A percentile compares a stretch with the other conserved stretches of the same genome.
Conservation (phyloP, 2,888 invertebrate species). For the Myopa testacea region DNA sequence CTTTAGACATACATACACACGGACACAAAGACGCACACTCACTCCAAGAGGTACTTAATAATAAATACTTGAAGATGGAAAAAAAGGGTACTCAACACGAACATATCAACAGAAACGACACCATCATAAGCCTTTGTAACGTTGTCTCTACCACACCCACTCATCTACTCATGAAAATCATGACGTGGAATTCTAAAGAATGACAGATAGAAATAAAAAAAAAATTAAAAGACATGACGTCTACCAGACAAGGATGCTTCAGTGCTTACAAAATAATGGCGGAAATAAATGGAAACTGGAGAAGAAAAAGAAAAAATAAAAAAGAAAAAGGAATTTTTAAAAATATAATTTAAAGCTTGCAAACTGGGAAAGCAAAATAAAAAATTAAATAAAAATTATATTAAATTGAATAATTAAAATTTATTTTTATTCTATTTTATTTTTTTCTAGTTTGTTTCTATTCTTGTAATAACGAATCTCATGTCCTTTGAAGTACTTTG, state of each 20-base stretch:
- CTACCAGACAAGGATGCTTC: slow-evolving; percentile 30
- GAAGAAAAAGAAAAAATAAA: neutral
- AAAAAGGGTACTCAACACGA: slow-evolving; percentile 4
- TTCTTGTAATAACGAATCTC: too few species aligned
- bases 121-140: slow-evolving; percentile 8
- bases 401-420: neutral
- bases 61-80: slow-evolving; percentile 13
- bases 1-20: neutral
- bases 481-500: too few species aligned
- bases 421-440: neutral
- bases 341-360: too few species aligned
- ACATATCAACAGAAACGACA: slow-evolving; percentile 21
- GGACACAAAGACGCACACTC: neutral
- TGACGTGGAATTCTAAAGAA: neutral
- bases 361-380: neutral
- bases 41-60: slow-evolving; percentile 14
- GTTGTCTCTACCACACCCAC: neutral
- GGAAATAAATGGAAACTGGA: slow-evolving; percentile 11
- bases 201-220: slow-evolving; percentile 9
- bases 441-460: too few species aligned
- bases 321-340: neutral
- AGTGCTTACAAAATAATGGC: slow-evolving; percentile 16
- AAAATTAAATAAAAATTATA: neutral
- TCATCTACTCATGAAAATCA: neutral
- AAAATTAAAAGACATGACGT: slow-evolving; percentile 4